A percentile compares a stretch with the other conserved stretches of the same genome.
Conservation (phyloP, 2,113 vertebrate genomes). For the Tichodroma muraria region DNA sequence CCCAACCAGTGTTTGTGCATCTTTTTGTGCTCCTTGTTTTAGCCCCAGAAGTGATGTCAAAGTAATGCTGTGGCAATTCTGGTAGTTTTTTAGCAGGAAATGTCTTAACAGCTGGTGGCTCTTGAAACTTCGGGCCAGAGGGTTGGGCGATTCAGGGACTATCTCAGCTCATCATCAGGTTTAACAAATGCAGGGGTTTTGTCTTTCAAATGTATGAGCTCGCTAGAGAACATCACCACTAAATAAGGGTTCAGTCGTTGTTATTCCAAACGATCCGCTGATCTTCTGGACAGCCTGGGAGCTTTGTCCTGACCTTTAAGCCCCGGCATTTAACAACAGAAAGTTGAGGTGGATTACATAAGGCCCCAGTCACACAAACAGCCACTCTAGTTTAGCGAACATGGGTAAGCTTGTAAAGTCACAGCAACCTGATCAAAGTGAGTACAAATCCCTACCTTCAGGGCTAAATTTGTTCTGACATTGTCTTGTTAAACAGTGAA, state of each 20-base stretch:
- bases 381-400: neutral
- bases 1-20: neutral
- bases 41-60: neutral
- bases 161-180: neutral
- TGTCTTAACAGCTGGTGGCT: neutral
- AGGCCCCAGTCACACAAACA: neutral
- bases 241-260: neutral
- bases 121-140: neutral
- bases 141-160: neutral
- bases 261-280: neutral
- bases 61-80: neutral
- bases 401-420: constrained; percentile 38
- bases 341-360: neutral
- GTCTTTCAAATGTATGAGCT: neutral
- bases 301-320: constrained; percentile 11
- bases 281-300: neutral
- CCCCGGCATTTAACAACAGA: neutral
- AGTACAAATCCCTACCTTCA: constrained; percentile 45
- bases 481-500: constrained; percentile 45
- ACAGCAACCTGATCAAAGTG: constrained; percentile 4
- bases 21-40: neutral
- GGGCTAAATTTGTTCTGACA: constrained; percentile 34
- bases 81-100: neutral
- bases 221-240: neutral
- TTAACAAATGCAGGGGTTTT: neutral